Conservation (phyloP, 1,140 invertebrate genomes). For the Thaumatotibia leucotreta region DNA sequence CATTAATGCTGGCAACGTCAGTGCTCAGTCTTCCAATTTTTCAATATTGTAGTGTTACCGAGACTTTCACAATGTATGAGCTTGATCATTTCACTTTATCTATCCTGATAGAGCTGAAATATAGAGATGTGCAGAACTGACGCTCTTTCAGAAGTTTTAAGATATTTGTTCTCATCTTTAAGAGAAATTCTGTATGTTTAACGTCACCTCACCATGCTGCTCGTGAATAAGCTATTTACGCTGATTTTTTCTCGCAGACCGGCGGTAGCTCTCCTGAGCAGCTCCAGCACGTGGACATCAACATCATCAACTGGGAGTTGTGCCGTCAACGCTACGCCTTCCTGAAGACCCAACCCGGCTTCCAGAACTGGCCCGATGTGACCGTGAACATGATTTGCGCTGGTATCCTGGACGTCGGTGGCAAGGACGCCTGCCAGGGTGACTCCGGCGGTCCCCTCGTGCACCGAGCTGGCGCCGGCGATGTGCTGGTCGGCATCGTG, state of each 20-base stretch:
- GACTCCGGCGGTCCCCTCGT: constrained; percentile 81
- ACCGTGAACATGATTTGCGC: constrained; percentile 54
- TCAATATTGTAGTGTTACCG: no score
- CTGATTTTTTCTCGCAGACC: constrained; percentile 27
- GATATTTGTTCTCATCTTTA: no score
- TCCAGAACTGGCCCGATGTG: constrained; percentile 32
- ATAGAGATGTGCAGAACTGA: no score
- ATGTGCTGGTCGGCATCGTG: constrained; percentile 74
- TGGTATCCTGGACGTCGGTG: constrained; percentile 42
- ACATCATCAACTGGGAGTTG: constrained; percentile 60
- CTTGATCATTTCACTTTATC: no score
- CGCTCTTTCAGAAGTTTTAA: no score
- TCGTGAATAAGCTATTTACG: no score
- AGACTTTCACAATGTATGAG: no score
- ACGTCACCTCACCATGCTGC: no score
- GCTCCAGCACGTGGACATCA: constrained; percentile 57
- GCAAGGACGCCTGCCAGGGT: constrained; percentile 80
- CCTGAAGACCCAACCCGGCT: constrained; percentile 31
- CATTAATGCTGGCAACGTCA: no score
- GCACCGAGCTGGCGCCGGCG: constrained; percentile 54
- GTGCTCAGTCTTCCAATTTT: no score
- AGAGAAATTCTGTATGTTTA: no score
- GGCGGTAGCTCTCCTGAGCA: constrained; percentile 27
- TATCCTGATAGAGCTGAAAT: no score
- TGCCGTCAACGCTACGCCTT: constrained; percentile 49